phyloP scores from a whole-genome alignment of 2,113 vertebrate genomes.

The Psettodes erumei region DNA sequence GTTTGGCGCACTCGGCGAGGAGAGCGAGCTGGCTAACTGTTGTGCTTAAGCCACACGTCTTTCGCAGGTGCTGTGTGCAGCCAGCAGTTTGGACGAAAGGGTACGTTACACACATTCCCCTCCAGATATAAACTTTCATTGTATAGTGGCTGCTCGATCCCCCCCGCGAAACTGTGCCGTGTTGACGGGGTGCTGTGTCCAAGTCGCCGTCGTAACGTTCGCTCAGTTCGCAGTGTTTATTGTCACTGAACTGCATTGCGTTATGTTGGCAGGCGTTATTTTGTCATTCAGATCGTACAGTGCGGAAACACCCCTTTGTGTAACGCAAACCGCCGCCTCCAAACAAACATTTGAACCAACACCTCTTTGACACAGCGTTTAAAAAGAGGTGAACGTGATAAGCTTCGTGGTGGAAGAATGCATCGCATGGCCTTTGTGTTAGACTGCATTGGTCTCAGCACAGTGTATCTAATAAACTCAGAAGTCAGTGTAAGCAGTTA shows the following conservation, averaged over 20 bases:
- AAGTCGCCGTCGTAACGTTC: not conserved
- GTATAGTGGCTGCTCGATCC: not conserved
- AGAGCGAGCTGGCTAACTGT: not conserved
- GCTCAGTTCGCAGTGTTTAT: too few species aligned
- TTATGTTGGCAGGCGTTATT: too few species aligned
- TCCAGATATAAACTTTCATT: not conserved
- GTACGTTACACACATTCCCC: not conserved
- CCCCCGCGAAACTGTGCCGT: not conserved
- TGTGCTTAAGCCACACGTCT: not conserved
- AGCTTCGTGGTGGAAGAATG: not conserved
- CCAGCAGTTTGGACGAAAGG: not conserved
- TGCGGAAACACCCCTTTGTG: too few species aligned
- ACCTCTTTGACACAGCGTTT: too few species aligned
- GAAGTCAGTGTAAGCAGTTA: not conserved
- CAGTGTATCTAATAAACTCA: not conserved
- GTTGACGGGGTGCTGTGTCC: not conserved
- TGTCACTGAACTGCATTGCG: too few species aligned
- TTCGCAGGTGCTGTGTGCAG: not conserved
- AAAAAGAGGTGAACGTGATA: not conserved
- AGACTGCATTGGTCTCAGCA: not conserved
- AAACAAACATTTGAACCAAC: not conserved
- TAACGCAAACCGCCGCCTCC: not conserved
- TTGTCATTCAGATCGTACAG: too few species aligned
- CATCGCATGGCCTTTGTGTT: not conserved
- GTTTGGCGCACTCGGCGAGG: too few species aligned